Evolutionary conservation across 1,140 invertebrate species (phyloP).

Genomic region (Coptotermes formosanus): DNA sequence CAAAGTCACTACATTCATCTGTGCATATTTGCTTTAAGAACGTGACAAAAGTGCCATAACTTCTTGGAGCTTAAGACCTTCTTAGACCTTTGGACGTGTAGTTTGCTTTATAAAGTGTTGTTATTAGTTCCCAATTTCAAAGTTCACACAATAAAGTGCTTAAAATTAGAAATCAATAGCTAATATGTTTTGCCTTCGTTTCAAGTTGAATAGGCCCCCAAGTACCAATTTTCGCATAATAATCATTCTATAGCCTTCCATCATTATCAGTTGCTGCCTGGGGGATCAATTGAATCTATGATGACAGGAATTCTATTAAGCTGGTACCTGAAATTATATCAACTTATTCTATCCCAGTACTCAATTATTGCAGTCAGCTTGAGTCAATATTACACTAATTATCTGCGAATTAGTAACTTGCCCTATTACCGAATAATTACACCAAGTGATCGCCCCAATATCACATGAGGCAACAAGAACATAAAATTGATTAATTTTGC

Average conservation of each 20-base stretch:
- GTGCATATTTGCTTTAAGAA: too few relatives aligned
- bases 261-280: not conserved
- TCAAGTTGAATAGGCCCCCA: not conserved
- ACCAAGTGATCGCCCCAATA: too few relatives aligned
- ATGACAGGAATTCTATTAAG: not conserved
- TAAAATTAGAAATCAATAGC: slow-evolving; percentile 2
- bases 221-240: not conserved
- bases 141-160: not conserved
- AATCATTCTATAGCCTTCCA: not conserved
- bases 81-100: too few relatives aligned
- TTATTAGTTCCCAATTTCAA: not conserved
- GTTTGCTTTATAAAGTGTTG: not conserved
- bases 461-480: too few relatives aligned
- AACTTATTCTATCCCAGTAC: not conserved
- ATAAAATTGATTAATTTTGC: too few relatives aligned
- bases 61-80: not conserved
- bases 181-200: not conserved
- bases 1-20: too few relatives aligned
- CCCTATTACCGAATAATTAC: too few relatives aligned
- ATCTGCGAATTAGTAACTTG: too few relatives aligned
- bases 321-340: not conserved
- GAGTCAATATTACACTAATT: too few relatives aligned
- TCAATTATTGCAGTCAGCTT: too few relatives aligned
- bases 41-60: too few relatives aligned
- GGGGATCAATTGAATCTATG: not conserved